Evolutionary conservation across 2,797 vertebrate genomes (phyloP).

Genomic region (Labeo calbasu): DNA sequence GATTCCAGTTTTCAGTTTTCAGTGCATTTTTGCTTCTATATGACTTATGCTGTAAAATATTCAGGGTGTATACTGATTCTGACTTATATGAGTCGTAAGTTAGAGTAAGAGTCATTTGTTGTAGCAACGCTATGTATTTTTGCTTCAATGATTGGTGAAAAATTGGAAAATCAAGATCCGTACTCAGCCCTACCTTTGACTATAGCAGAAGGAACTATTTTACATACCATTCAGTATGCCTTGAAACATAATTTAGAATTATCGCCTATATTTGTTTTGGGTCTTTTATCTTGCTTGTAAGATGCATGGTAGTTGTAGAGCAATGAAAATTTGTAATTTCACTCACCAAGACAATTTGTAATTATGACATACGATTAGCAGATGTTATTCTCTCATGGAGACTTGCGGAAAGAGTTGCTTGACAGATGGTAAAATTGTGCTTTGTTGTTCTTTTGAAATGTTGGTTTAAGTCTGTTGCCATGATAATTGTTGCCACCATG

Average conservation of each 20-base stretch:
- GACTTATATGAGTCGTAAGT: not conserved
- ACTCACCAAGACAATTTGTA: conserved; percentile 54
- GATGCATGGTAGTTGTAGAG: not conserved
- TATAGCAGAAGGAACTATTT: not conserved
- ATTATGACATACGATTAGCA: conserved; percentile 41
- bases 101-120: not conserved
- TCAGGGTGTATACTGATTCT: not conserved
- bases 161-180: not conserved
- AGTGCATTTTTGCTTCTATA: not conserved
- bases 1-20: not conserved
- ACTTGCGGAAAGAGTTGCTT: conserved; percentile 28
- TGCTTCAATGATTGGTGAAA: not conserved
- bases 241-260: conserved; percentile 1
- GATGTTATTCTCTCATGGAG: conserved; percentile 32
- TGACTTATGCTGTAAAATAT: not conserved
- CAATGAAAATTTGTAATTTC: conserved; percentile 18
- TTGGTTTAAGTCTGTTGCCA: conserved; percentile 50
- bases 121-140: not conserved
- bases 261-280: not conserved
- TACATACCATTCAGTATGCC: not conserved
- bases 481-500: conserved; percentile 57
- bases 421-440: conserved; percentile 37
- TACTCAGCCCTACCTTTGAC: not conserved
- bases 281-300: not conserved
- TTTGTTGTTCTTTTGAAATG: conserved; percentile 45